phyloP scores from a whole-genome alignment of 2,797 vertebrate genomes.

The Lepus oiostolus region DNA sequence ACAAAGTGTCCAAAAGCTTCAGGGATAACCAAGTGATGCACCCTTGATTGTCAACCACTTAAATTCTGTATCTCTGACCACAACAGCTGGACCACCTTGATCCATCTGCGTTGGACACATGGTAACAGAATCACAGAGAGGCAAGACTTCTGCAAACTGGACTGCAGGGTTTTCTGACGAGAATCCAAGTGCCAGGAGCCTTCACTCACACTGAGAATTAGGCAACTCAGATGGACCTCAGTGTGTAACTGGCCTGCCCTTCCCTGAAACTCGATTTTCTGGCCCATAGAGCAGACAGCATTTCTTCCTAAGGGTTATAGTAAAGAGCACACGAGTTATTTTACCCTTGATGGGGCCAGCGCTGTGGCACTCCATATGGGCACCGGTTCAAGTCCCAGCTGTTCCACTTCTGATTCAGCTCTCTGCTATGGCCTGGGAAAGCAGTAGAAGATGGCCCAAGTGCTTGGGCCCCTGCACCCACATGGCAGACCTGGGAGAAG shows the following conservation, averaged over 20 bases:
- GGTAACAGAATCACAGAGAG: background rate
- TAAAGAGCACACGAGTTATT: background rate
- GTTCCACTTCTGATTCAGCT: no score
- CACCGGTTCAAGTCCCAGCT: no score
- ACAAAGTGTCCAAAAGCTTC: conserved; percentile 11
- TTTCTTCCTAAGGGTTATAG: background rate
- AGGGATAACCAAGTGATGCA: background rate
- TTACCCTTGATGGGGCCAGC: background rate
- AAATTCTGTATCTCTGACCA: background rate
- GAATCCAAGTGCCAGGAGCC: background rate
- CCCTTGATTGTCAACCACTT: background rate
- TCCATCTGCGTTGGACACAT: background rate
- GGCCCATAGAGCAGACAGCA: background rate
- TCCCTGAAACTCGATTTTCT: background rate
- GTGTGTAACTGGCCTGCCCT: background rate
- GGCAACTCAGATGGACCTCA: background rate
- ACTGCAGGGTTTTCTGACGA: background rate
- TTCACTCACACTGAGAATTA: background rate
- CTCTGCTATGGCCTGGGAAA: no score
- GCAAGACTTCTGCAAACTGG: background rate
- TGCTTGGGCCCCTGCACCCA: no score
- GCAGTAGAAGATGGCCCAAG: no score
- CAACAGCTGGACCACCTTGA: background rate
- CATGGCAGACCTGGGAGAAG: no score
- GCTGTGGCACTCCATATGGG: no score